Evolutionary conservation across 2,888 invertebrate species (phyloP).

Genomic region (Leucania comma): DNA sequence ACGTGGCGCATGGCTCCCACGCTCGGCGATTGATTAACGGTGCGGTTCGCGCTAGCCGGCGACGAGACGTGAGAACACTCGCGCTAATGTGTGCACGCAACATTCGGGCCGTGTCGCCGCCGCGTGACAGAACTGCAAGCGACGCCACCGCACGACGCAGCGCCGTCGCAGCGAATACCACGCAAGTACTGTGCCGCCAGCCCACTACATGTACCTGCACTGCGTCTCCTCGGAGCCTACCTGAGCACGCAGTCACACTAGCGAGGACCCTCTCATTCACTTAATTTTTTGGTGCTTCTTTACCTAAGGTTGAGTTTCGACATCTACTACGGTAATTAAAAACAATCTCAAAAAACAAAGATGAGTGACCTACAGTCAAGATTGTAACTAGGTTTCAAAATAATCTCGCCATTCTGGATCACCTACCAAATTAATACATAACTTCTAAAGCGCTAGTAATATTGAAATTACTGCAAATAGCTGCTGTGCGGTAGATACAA

Average conservation of each 20-base stretch:
- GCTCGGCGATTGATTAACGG: slow-evolving; percentile 82
- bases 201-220: slow-evolving; percentile 1
- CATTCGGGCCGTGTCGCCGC: slow-evolving; percentile 76
- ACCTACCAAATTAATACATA: not conserved
- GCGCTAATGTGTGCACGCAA: slow-evolving; percentile 73
- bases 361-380: not conserved
- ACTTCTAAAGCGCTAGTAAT: too few species aligned
- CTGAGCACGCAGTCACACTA: not conserved
- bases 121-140: slow-evolving; percentile 78
- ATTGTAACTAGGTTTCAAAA: not conserved
- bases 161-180: slow-evolving; percentile 19
- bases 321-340: not conserved
- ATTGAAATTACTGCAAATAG: too few species aligned
- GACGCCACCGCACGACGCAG: slow-evolving; percentile 35
- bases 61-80: slow-evolving; percentile 77
- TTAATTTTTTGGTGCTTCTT: not conserved
- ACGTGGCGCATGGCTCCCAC: slow-evolving; percentile 79
- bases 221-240: not conserved
- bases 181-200: slow-evolving; percentile 11
- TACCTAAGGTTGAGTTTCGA: not conserved
- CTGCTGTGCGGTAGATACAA: not conserved
- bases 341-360: not conserved
- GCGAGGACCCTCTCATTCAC: not conserved
- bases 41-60: slow-evolving; percentile 75
- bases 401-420: not conserved